Percentiles rank a stretch among this genome's conserved stretches.
phyloP scores from a whole-genome alignment of 92 coral and sea anemone genomes.

The Umimayanthus kanabou region DNA sequence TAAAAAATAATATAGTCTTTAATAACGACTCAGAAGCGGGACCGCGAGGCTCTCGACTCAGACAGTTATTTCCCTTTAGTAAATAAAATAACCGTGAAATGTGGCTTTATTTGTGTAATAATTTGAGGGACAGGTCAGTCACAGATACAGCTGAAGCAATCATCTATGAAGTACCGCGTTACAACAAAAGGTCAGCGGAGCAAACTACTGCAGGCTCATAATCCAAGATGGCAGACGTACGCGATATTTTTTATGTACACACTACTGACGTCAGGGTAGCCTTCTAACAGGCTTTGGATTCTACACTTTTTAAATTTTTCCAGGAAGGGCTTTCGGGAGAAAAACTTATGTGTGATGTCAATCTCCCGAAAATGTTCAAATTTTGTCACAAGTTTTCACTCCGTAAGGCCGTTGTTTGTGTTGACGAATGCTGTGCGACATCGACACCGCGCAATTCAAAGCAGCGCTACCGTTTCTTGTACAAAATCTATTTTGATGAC shows the following conservation, averaged over 20 bases:
- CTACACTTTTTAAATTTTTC: background rate
- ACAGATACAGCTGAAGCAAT: no score
- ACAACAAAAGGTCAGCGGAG: background rate
- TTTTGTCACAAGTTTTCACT: background rate
- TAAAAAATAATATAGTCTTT: no score
- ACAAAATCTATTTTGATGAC: background rate
- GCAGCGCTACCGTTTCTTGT: background rate
- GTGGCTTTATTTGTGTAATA: no score
- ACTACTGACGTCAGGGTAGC: no score
- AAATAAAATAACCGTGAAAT: no score
- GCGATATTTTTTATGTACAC: background rate
- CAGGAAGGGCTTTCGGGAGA: background rate
- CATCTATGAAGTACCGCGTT: background rate
- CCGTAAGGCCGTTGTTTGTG: background rate
- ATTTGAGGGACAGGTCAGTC: no score
- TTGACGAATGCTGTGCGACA: background rate
- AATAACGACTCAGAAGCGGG: no score
- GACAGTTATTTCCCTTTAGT: no score
- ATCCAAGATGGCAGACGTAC: background rate
- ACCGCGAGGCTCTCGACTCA: no score
- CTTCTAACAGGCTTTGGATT: no score
- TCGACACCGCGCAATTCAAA: conserved; percentile 10
- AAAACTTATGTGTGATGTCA: background rate
- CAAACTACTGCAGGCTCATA: background rate
- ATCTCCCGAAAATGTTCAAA: background rate